phyloP scores from a whole-genome alignment of 1,140 invertebrate genomes.

The Daktulosphaira vitifoliae region DNA sequence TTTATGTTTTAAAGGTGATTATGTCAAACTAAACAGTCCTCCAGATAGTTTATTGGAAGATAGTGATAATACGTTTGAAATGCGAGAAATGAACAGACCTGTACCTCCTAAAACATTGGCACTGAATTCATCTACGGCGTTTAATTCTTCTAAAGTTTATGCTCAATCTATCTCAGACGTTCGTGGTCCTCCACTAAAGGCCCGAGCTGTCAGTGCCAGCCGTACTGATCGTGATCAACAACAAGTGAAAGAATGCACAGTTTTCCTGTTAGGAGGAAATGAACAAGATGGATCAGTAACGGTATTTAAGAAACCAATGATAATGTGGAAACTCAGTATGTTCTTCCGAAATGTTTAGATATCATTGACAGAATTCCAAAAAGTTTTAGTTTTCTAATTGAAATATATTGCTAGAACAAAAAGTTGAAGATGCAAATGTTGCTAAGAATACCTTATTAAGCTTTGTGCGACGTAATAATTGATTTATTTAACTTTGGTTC shows the following conservation, averaged over 20 bases:
- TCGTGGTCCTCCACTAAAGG: background rate
- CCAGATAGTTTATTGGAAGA: slow-evolving; percentile 42
- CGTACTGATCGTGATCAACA: slow-evolving; percentile 36
- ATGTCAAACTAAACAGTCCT: slow-evolving; percentile 40
- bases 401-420: too few species aligned
- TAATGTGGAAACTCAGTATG: slow-evolving; percentile 57
- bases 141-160: background rate
- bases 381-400: too few species aligned
- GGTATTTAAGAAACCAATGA: slow-evolving; percentile 56
- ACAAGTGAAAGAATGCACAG: slow-evolving; percentile 49
- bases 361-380: too few species aligned
- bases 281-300: slow-evolving; percentile 56
- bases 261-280: slow-evolving; percentile 57
- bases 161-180: background rate
- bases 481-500: too few species aligned
- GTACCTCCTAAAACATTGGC: slow-evolving; percentile 44
- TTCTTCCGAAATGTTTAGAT: slow-evolving; percentile 37
- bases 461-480: too few species aligned
- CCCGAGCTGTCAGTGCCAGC: slow-evolving; percentile 4
- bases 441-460: too few species aligned
- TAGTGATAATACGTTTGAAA: slow-evolving; percentile 39
- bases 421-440: too few species aligned
- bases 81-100: slow-evolving; percentile 40
- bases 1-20: slow-evolving; percentile 26
- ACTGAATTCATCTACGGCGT: slow-evolving; percentile 36